Base-by-base conservation (phyloP, 2,113 vertebrate genomes). In the Clupea harengus region DNA sequence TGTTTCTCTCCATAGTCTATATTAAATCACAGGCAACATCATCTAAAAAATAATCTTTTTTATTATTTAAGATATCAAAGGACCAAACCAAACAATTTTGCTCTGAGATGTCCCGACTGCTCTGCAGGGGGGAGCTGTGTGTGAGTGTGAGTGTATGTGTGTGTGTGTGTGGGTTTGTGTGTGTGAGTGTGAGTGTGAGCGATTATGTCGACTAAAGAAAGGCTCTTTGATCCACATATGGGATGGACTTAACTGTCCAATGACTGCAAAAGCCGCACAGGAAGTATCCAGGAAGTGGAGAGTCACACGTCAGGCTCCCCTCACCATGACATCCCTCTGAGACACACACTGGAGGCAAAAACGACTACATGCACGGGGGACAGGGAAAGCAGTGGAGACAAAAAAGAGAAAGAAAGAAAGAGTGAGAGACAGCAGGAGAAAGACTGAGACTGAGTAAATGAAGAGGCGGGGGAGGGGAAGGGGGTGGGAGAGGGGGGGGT, bases 311-410 rank as follows among this genome's bases (percentile, higher is more conserved):
- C 52, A 18, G 17, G 20, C 52, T 57, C 17, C 52, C 52, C 18
- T 57, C 2, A 20, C 52, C 52, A 57, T 57, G 20, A 57, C 17
- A 3, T 20, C 52, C 52, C 52, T 57, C 2, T 17, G 83, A 83
- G 82, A n/a, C 82, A 54, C 87, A 87, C 32, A 52, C 86, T 87
- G 64, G 52, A 86, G 83, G 28, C 86, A 44, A 83, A 18, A 57
- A 57, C 0, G 10, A 52, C 52, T 5, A 18, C 17, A 20, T 2
- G 50, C 78, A 84, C 39, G 82, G 20, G 81, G 64, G 10, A 54
- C n/a, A n/a, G n/a, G n/a, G n/a, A n/a, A n/a, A n/a, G n/a, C n/a
- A n/a, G n/a, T 87, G 64, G 52, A 86, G 83, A n/a, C 86, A 44
- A 83, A 18, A 57, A 57, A 4, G 10, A 52, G 10, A 54, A 10